Conservation (phyloP, 92 coral and sea anemone genomes). For the Pocillopora meandrina region DNA sequence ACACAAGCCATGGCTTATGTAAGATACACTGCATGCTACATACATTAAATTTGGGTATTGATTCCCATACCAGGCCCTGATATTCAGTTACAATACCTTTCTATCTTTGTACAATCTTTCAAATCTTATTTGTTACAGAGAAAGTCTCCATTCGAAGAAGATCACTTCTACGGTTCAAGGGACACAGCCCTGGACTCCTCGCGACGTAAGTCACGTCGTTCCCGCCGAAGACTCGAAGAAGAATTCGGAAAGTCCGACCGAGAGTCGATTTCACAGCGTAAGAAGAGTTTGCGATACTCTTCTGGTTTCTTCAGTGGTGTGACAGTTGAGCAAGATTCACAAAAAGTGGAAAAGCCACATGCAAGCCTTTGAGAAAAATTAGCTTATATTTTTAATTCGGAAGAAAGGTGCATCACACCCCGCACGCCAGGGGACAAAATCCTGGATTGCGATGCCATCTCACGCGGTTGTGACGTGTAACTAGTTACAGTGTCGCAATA, state of each 20-base stretch:
- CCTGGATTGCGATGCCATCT: no score
- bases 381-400: conserved; percentile 6
- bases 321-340: conserved; percentile 66
- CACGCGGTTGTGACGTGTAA: no score
- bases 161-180: conserved; percentile 27
- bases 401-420: background rate
- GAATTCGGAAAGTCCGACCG: conserved; percentile 76
- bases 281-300: conserved; percentile 80
- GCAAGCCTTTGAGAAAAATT: conserved; percentile 69
- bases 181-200: conserved; percentile 65
- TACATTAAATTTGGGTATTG: no score
- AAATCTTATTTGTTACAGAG: background rate
- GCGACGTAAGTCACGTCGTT: conserved; percentile 73
- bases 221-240: conserved; percentile 78
- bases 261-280: conserved; percentile 71
- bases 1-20: no score
- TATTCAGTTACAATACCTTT: background rate
- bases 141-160: conserved; percentile 43
- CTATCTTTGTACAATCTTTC: background rate
- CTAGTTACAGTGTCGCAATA: no score
- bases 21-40: no score
- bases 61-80: no score
- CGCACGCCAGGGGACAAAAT: no score
- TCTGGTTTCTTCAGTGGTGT: conserved; percentile 83
- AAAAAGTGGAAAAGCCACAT: conserved; percentile 67